phyloP scores from a whole-genome alignment of 2,113 vertebrate genomes.

The Oryzias curvinotus region DNA sequence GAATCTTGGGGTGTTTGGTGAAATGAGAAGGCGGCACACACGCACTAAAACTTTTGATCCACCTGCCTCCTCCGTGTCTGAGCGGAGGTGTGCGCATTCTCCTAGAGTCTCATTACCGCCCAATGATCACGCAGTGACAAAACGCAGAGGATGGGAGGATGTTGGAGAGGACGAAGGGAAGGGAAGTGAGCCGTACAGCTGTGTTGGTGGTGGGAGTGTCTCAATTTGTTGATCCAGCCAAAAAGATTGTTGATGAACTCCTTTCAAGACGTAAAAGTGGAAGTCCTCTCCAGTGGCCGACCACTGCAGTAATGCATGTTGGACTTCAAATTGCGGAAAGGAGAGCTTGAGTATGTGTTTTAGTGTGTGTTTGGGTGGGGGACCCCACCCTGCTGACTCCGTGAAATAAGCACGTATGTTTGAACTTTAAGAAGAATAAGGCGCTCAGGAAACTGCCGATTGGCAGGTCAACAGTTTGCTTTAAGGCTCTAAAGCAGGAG shows the following conservation, averaged over 20 bases:
- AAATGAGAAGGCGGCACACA: constrained; percentile 44
- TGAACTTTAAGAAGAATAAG: constrained; percentile 21
- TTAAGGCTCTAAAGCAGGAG: no score
- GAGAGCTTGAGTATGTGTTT: constrained; percentile 7
- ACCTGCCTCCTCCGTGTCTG: constrained; percentile 57
- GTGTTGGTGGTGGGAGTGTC: constrained; percentile 14
- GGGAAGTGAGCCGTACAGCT: constrained; percentile 6
- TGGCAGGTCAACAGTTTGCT: not conserved
- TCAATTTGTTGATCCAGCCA: constrained; percentile 34
- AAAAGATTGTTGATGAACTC: constrained; percentile 23
- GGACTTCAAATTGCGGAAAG: not conserved
- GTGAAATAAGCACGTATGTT: constrained; percentile 58
- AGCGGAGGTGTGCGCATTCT: constrained; percentile 24
- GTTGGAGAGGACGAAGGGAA: constrained; percentile 8
- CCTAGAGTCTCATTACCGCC: constrained; percentile 16
- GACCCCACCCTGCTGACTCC: constrained; percentile 49
- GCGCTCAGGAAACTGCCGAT: constrained; percentile 2
- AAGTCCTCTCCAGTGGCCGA: constrained; percentile 26
- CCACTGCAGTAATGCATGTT: constrained; percentile 8
- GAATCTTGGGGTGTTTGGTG: constrained; percentile 45
- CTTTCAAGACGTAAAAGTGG: not conserved
- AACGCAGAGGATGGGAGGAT: not conserved
- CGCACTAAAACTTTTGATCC: constrained; percentile 54
- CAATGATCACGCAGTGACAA: not conserved
- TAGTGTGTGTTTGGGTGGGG: constrained; percentile 16